Evolutionary conservation across 2,888 invertebrate genomes (phyloP).

Genomic region (Hydrotaea cyrtoneurina): DNA sequence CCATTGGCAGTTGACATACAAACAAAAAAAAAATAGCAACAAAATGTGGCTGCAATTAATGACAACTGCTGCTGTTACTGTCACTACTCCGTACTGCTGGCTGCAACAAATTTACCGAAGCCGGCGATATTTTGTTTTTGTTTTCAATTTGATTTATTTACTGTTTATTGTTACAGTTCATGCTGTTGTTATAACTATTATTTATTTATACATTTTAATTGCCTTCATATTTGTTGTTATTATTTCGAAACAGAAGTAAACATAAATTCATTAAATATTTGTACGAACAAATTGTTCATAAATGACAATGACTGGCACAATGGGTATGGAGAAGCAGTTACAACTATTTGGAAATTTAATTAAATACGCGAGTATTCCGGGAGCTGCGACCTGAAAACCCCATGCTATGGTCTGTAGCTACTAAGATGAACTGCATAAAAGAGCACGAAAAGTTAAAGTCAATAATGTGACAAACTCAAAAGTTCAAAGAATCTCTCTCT

Average conservation of each 20-base stretch:
- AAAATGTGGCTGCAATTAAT: conserved; percentile 5
- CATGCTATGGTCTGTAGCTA: too few relatives aligned
- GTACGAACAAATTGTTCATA: conserved; percentile 9
- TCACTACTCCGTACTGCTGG: background rate
- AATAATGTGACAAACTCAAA: too few relatives aligned
- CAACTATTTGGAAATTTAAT: too few relatives aligned
- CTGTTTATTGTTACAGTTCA: conserved; percentile 24
- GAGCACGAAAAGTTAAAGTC: too few relatives aligned
- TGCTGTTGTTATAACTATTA: background rate
- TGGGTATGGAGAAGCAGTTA: too few relatives aligned
- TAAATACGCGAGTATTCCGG: too few relatives aligned
- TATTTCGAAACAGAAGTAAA: background rate
- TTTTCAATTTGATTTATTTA: conserved; percentile 33
- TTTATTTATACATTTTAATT: conserved; percentile 37
- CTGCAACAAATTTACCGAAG: conserved; percentile 3
- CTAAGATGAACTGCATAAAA: too few relatives aligned
- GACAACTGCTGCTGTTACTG: conserved; percentile 39
- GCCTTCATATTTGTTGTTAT: conserved; percentile 15
- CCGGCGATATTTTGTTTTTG: conserved; percentile 8
- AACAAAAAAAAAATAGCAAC: background rate
- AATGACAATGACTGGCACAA: background rate
- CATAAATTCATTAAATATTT: conserved; percentile 24
- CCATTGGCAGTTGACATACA: background rate
- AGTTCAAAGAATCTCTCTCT: too few relatives aligned
- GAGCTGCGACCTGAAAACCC: too few relatives aligned